Conservation (phyloP, 2,113 vertebrate genomes). For the Mormyrus iriodes region DNA sequence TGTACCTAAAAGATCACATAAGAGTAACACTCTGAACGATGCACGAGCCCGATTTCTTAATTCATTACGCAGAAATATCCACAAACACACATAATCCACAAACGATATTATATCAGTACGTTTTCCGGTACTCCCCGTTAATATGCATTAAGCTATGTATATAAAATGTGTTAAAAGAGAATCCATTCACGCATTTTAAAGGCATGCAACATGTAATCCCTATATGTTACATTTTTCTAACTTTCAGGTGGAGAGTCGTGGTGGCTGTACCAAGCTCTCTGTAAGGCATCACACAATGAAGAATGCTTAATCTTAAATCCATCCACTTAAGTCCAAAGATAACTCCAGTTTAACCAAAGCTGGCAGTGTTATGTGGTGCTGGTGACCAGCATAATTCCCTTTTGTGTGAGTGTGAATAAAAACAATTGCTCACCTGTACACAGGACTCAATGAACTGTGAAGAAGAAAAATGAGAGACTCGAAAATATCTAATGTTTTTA, state of each 20-base stretch:
- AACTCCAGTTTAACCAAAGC: background rate
- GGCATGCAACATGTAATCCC: background rate
- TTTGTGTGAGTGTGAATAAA: background rate
- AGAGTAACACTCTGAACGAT: background rate
- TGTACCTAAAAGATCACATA: background rate
- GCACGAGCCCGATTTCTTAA: slow-evolving; percentile 54
- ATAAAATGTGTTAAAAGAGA: background rate
- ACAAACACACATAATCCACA: slow-evolving; percentile 44
- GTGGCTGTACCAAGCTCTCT: background rate
- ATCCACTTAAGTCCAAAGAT: background rate
- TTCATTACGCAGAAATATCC: slow-evolving; percentile 70
- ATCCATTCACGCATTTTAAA: background rate
- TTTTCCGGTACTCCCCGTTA: background rate
- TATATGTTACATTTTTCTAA: background rate
- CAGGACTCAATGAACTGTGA: background rate
- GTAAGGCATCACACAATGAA: background rate
- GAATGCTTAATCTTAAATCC: background rate
- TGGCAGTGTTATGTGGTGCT: background rate
- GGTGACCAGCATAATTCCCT: background rate
- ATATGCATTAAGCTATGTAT: background rate
- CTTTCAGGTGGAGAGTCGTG: background rate
- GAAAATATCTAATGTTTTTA: background rate
- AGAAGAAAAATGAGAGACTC: background rate
- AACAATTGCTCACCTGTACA: background rate
- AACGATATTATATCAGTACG: slow-evolving; percentile 53